A percentile compares a stretch with the other conserved stretches of the same genome.
Evolutionary conservation across 92 coral and sea anemone genomes (phyloP).

Genomic region (Siderastrea radians): DNA sequence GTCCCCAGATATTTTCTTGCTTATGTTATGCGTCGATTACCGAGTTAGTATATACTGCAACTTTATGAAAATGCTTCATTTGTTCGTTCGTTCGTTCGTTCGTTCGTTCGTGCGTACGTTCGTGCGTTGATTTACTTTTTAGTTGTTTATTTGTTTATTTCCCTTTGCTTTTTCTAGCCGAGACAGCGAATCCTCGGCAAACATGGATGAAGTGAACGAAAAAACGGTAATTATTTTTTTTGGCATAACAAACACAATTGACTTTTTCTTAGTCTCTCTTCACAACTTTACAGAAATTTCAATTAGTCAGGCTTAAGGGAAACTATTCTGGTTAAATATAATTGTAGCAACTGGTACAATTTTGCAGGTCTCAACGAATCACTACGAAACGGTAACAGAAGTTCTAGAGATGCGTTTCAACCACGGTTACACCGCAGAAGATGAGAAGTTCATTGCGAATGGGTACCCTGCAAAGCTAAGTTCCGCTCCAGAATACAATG

Average conservation of each 20-base stretch:
- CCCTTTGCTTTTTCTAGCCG: neutral
- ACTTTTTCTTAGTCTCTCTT: neutral
- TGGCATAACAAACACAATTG: neutral
- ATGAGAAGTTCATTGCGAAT: neutral
- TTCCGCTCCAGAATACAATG: neutral
- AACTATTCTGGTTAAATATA: too few species aligned
- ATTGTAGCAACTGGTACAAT: neutral
- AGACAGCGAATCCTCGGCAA: constrained; percentile 37
- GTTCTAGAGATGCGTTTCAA: constrained; percentile 12
- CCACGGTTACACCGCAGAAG: constrained; percentile 21
- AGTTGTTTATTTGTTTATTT: neutral
- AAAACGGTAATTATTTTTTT: neutral
- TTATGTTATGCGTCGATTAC: too few species aligned
- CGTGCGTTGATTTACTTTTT: too few species aligned
- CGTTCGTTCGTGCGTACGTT: too few species aligned
- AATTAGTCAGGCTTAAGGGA: too few species aligned
- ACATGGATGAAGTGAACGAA: constrained; percentile 11
- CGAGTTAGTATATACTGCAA: too few species aligned
- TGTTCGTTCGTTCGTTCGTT: too few species aligned
- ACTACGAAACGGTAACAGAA: constrained; percentile 35
- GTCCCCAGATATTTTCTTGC: too few species aligned
- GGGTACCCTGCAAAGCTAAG: neutral
- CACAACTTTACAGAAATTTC: too few species aligned
- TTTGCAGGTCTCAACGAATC: constrained; percentile 3
- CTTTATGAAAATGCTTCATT: too few species aligned